Base-by-base conservation (phyloP, 1,140 invertebrate species). In the Popillia japonica region DNA sequence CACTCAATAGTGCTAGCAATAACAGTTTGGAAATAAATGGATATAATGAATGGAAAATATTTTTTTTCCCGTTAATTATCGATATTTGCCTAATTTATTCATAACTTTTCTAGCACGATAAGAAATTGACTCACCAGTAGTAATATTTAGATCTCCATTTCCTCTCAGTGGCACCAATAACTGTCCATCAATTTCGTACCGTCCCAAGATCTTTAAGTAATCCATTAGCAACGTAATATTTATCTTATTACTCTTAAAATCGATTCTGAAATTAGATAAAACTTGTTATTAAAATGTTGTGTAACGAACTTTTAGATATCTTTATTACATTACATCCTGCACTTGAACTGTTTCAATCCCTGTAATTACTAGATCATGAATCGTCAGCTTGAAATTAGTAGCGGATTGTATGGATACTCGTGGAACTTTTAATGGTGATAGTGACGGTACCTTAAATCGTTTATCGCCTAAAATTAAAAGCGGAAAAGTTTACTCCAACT, bases 101-200 rank as follows among this genome's bases (percentile, higher is more conserved):
- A n/a, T n/a, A n/a, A n/a, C n/a, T n/a, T n/a, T n/a, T n/a, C n/a
- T n/a, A n/a, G n/a, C n/a, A n/a, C n/a, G n/a, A n/a, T n/a, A n/a
- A n/a, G n/a, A n/a, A n/a, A n/a, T n/a, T 11, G 77, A 64, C 72
- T 74, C 88, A 92, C 92, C 81, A 84, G 93, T 89, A 6, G 92
- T 92, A 8, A 94, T 90, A 80, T 94, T 93, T 0, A 90, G 90
- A 55, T 89, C 86, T 6, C 94, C 94, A 77, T 90, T 88, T 42
- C 94, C 93, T n/a, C 87, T 89, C 22, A 95, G 91, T 0, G 93
- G 92, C 40, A 95, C 82, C 3, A 94, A 83, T 73, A 95, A 90
- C 72, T 90, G 89, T 34, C 94, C 93, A 22, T 90, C 89, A 83
- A 94, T 88, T 68, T 91, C 89, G 80, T 94, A 94, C 81, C 93